A percentile compares a stretch with the other conserved stretches of the same genome.
Conservation (phyloP, 2,797 vertebrate species). For the Sphenodon punctatus region DNA sequence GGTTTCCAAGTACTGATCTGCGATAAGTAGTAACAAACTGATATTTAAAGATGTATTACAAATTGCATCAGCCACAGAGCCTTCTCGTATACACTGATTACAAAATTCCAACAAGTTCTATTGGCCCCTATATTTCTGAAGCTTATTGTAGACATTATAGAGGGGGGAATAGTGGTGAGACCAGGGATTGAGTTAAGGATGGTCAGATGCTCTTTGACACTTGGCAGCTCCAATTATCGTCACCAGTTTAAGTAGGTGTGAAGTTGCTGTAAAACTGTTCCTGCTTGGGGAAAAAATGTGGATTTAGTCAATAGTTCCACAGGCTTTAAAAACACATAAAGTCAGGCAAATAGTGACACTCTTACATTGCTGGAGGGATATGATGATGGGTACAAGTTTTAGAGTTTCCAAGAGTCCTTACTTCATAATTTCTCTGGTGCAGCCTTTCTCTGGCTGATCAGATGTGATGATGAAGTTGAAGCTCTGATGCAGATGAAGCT, state of each 20-base stretch:
- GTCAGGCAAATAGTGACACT: rapidly evolving
- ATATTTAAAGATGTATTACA: not conserved
- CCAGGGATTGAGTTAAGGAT: rapidly evolving
- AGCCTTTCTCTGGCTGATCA: too few relatives aligned
- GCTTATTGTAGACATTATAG: rapidly evolving
- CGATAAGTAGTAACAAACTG: rapidly evolving
- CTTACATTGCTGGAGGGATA: too few relatives aligned
- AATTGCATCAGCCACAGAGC: rapidly evolving
- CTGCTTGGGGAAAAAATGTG: too few relatives aligned
- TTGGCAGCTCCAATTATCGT: not conserved
- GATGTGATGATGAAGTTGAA: too few relatives aligned
- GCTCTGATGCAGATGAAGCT: too few relatives aligned
- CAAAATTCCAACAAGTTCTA: not conserved
- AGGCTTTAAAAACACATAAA: not conserved
- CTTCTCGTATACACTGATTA: not conserved
- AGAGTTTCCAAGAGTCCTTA: too few relatives aligned
- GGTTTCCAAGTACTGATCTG: rapidly evolving
- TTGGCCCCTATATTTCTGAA: rapidly evolving
- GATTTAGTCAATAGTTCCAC: not conserved
- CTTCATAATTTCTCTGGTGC: too few relatives aligned
- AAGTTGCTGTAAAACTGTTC: not conserved
- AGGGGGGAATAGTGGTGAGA: rapidly evolving
- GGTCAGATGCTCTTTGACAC: not conserved
- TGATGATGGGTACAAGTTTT: too few relatives aligned
- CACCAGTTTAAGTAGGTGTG: not conserved